Conservation (phyloP, 1,140 invertebrate genomes). For the Neodiprion lecontei region DNA sequence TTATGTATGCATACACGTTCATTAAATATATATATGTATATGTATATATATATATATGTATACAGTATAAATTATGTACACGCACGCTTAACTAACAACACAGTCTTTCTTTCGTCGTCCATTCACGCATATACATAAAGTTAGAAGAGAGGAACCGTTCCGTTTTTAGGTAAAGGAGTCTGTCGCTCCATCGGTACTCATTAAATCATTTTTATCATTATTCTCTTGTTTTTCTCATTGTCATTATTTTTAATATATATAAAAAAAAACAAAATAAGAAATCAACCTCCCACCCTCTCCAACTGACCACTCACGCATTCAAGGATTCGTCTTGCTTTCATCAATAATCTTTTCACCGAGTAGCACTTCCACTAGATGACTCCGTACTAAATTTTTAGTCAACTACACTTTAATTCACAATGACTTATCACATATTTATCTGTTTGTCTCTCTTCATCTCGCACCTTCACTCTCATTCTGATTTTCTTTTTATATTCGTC, state of each 20-base stretch:
- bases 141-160: conserved; percentile 44
- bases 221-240: conserved; percentile 27
- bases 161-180: conserved; percentile 36
- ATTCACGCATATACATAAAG: conserved; percentile 44
- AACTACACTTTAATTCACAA: conserved; percentile 47
- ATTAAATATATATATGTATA: conserved; percentile 8
- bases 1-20: not conserved
- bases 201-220: conserved; percentile 17
- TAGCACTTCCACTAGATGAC: conserved; percentile 35
- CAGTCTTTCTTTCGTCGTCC: conserved; percentile 33
- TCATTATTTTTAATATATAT: not conserved
- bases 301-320: conserved; percentile 18
- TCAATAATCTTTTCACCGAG: conserved; percentile 30
- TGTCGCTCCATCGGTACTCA: conserved; percentile 29
- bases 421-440: conserved; percentile 62
- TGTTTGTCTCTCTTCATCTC: conserved; percentile 30
- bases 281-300: conserved; percentile 7
- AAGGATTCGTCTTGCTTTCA: too few species aligned
- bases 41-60: conserved; percentile 48
- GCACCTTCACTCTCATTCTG: conserved; percentile 11
- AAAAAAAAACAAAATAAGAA: too few species aligned
- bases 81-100: conserved; percentile 49
- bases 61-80: conserved; percentile 58
- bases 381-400: conserved; percentile 17
- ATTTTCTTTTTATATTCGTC: conserved; percentile 19